Evolutionary conservation across 1,140 invertebrate genomes (phyloP).

Genomic region (Drosophila truncata): DNA sequence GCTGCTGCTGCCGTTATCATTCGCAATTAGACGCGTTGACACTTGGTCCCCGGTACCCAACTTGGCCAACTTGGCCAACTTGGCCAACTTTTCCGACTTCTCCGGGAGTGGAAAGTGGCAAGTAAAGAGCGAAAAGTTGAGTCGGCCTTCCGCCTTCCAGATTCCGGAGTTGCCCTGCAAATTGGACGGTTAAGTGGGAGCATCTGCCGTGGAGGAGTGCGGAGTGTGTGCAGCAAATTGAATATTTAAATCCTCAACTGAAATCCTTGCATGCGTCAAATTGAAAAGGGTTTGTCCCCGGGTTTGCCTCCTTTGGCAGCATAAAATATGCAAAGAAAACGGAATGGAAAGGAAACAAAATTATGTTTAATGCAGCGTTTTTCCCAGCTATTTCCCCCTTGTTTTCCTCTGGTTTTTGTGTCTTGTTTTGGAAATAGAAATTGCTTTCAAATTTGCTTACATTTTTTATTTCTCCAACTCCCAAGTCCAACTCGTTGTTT

Average conservation of each 20-base stretch:
- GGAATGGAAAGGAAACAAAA: constrained; percentile 51
- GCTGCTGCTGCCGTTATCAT: constrained; percentile 59
- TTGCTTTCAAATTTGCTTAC: constrained; percentile 60
- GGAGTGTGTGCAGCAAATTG: constrained; percentile 55
- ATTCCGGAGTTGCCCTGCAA: constrained; percentile 40
- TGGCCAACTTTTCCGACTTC: constrained; percentile 20
- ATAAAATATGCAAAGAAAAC: constrained; percentile 67
- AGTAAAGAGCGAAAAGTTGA: constrained; percentile 52
- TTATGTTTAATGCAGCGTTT: constrained; percentile 60
- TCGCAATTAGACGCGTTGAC: constrained; percentile 79
- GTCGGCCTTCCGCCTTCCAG: constrained; percentile 15
- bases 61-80: constrained; percentile 40
- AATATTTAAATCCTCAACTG: constrained; percentile 75
- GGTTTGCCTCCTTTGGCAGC: constrained; percentile 2
- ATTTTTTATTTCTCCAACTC: constrained; percentile 25
- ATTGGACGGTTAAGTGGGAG: constrained; percentile 41
- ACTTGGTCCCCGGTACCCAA: constrained; percentile 51
- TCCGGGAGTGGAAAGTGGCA: constrained; percentile 15
- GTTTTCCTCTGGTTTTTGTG: neutral
- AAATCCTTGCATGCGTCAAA: constrained; percentile 56
- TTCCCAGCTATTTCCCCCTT: constrained; percentile 9
- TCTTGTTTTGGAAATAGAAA: constrained; percentile 43
- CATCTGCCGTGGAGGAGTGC: constrained; percentile 43
- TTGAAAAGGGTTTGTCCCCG: constrained; percentile 66
- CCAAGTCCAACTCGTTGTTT: constrained; percentile 11